Conservation (phyloP, 2,113 vertebrate species). For the Malaclemys terrapin region DNA sequence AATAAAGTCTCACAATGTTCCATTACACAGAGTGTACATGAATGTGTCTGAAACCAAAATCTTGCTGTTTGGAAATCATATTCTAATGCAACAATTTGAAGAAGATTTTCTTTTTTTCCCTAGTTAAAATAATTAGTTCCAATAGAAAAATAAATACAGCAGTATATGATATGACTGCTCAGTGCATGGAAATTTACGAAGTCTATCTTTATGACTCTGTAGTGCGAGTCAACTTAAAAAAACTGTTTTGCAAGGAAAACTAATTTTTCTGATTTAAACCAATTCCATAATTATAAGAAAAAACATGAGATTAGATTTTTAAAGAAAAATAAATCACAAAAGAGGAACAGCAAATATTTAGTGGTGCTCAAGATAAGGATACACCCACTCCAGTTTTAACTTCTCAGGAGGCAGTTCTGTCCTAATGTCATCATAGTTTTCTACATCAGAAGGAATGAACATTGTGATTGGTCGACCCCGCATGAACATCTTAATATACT, state of each 20-base stretch:
- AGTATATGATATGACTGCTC: not conserved
- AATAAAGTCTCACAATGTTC: not conserved
- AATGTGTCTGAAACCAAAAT: accelerated
- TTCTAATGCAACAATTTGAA: not conserved
- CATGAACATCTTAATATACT: constrained; percentile 99
- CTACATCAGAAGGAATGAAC: constrained; percentile 96
- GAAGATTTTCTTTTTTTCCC: not conserved
- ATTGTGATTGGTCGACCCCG: constrained; percentile 98
- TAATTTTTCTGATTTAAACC: not conserved
- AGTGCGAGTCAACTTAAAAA: not conserved
- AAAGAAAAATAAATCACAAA: not conserved
- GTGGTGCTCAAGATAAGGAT: constrained; percentile 85
- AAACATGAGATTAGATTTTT: not conserved
- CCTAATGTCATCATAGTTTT: constrained; percentile 92
- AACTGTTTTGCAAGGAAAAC: not conserved
- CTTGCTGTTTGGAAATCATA: not conserved
- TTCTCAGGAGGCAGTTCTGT: constrained; percentile 94
- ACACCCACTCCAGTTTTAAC: constrained; percentile 98
- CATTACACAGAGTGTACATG: not conserved
- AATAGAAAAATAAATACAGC: not conserved
- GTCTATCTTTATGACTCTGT: not conserved
- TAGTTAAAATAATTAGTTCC: not conserved
- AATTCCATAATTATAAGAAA: not conserved
- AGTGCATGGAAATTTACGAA: not conserved
- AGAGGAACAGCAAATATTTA: not conserved